A percentile compares a stretch with the other conserved stretches of the same genome.
Conservation (phyloP, 2,797 vertebrate genomes). For the Heliangelus exortis region DNA sequence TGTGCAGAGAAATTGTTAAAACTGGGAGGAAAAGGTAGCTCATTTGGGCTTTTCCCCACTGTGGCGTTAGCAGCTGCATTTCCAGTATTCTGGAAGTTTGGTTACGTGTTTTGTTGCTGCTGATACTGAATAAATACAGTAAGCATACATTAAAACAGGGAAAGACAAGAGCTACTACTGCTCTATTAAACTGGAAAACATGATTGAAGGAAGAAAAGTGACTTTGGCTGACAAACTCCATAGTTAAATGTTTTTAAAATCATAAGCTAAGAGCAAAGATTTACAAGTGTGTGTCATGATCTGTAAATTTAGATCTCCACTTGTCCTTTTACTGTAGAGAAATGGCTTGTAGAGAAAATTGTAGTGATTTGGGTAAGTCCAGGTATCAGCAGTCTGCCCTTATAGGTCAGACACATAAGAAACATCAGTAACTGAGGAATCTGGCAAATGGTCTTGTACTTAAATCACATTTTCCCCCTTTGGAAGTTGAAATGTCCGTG, state of each 20-base stretch:
- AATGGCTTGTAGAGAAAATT: constrained; percentile 61
- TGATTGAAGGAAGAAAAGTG: constrained; percentile 23
- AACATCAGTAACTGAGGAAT: constrained; percentile 63
- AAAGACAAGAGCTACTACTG: background rate
- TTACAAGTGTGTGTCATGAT: constrained; percentile 29
- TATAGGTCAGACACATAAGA: constrained; percentile 46
- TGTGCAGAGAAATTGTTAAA: background rate
- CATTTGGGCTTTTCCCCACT: background rate
- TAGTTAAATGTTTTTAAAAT: constrained; percentile 43
- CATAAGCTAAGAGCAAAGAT: background rate
- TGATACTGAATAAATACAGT: background rate
- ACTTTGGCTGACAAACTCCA: background rate
- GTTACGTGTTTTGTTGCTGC: background rate
- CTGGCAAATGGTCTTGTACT: constrained; percentile 13
- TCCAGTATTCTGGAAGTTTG: background rate
- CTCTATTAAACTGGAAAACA: background rate
- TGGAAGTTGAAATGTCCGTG: background rate
- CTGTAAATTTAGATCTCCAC: constrained; percentile 20
- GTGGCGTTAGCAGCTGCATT: background rate
- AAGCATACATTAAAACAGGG: background rate
- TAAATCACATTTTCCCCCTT: constrained; percentile 58
- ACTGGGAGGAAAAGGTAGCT: background rate
- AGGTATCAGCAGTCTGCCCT: constrained; percentile 24
- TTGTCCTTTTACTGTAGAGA: constrained; percentile 35
- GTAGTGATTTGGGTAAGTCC: constrained; percentile 53